phyloP scores from a whole-genome alignment of 1,140 invertebrate species.

The Drosophila funebris region DNA sequence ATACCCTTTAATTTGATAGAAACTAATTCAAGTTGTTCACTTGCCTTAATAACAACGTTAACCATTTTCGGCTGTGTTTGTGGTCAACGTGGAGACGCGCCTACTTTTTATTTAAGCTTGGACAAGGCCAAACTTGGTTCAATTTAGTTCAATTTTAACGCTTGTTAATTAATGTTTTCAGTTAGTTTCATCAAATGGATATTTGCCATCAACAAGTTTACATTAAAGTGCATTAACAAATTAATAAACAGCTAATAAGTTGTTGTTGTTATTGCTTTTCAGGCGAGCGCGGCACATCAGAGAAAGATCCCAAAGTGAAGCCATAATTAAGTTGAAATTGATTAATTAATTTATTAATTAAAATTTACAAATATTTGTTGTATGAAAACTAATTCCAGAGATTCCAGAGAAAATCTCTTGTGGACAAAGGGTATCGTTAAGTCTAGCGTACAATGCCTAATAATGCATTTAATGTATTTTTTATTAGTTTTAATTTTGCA shows the following conservation, averaged over 20 bases:
- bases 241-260: neutral
- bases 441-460: neutral
- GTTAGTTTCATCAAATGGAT: constrained; percentile 26
- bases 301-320: neutral
- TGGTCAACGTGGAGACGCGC: constrained; percentile 20
- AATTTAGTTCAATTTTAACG: constrained; percentile 65
- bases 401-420: too few species aligned
- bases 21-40: constrained; percentile 23
- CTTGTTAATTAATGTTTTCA: constrained; percentile 66
- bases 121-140: constrained; percentile 46
- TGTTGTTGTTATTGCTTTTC: neutral
- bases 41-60: constrained; percentile 31
- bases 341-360: too few species aligned
- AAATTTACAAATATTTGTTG: too few species aligned
- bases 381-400: too few species aligned
- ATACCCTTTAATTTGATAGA: constrained; percentile 38
- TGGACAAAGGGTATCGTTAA: neutral
- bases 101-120: constrained; percentile 15
- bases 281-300: neutral
- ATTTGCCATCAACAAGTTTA: constrained; percentile 18
- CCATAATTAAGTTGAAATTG: neutral
- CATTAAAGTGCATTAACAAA: constrained; percentile 42
- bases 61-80: constrained; percentile 53
- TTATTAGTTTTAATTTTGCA: neutral
- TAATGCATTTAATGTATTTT: neutral